These are phyloP conservation scores for Agriotes lineatus DNA, from an alignment of 2,888 invertebrate genomes.

Conservation along the genomic window DNA sequence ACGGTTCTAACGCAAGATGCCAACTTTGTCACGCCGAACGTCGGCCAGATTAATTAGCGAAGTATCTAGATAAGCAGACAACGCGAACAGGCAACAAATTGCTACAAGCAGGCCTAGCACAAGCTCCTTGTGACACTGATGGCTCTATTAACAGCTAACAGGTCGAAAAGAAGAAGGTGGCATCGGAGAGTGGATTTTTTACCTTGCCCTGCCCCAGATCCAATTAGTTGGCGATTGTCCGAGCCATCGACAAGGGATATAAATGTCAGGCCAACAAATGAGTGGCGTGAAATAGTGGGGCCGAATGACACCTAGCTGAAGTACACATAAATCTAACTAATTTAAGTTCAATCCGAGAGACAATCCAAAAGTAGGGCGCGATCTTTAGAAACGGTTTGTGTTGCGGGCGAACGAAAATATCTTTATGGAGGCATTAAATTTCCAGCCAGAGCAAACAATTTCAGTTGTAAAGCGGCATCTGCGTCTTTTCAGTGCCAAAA, in stretches of 20 bases:
- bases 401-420: too few relatives aligned
- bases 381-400: too few relatives aligned
- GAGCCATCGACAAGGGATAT: background rate
- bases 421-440: too few relatives aligned
- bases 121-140: background rate
- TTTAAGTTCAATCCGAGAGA: too few relatives aligned
- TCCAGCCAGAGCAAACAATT: too few relatives aligned
- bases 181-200: too few relatives aligned
- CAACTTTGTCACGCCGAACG: background rate
- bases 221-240: background rate
- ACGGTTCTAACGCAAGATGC: too few relatives aligned
- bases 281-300: background rate
- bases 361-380: too few relatives aligned
- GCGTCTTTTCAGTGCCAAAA: too few relatives aligned
- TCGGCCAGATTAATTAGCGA: conserved; percentile 9
- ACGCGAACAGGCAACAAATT: conserved; percentile 11
- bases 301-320: too few relatives aligned
- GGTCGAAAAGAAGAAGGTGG: background rate
- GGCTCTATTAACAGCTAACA: background rate
- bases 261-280: background rate
- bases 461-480: too few relatives aligned
- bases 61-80: conserved; percentile 7
- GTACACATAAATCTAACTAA: too few relatives aligned
- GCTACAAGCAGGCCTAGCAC: background rate
- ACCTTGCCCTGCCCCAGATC: background rate